Evolutionary conservation across 2,888 invertebrate species (phyloP).

Genomic region (Acanthacorydalis orientalis): DNA sequence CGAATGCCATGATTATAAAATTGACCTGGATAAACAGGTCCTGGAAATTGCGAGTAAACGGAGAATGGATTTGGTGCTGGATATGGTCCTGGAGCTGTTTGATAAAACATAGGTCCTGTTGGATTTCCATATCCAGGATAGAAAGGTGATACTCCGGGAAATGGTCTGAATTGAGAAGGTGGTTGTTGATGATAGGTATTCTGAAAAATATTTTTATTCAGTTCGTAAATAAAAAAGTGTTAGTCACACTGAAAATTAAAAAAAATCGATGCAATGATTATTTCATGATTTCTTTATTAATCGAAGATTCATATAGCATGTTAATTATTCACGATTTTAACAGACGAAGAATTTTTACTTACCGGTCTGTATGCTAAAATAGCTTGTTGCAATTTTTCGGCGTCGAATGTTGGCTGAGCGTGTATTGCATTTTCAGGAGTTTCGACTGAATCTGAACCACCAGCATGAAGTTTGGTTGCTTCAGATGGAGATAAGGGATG

Average conservation of each 20-base stretch:
- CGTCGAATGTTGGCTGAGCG: slow-evolving; percentile 22
- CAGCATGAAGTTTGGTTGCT: slow-evolving; percentile 7
- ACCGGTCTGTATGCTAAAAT: slow-evolving; percentile 39
- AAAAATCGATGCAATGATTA: no score
- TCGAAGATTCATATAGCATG: no score
- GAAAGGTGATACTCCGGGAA: slow-evolving; percentile 25
- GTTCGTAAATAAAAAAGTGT: no score
- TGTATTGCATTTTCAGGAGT: slow-evolving; percentile 15
- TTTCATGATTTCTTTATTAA: no score
- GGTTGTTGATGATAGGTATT: slow-evolving; percentile 9
- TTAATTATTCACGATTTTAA: no score
- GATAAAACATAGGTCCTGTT: slow-evolving; percentile 25
- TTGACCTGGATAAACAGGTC: slow-evolving; percentile 23
- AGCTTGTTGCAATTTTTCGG: slow-evolving; percentile 34
- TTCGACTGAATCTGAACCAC: neutral
- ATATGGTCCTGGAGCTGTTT: slow-evolving; percentile 8
- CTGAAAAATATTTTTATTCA: neutral
- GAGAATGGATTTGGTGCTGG: slow-evolving; percentile 23
- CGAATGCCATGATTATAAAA: slow-evolving; percentile 25
- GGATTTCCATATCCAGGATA: slow-evolving; percentile 32
- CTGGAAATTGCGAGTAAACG: slow-evolving; percentile 24
- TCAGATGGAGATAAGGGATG: neutral
- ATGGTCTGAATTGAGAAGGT: slow-evolving; percentile 31
- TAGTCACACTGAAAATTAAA: no score
- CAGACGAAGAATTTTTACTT: slow-evolving; percentile 14